Base-by-base conservation (phyloP, 2,888 invertebrate genomes). In the Dorcus parallelipipedus region DNA sequence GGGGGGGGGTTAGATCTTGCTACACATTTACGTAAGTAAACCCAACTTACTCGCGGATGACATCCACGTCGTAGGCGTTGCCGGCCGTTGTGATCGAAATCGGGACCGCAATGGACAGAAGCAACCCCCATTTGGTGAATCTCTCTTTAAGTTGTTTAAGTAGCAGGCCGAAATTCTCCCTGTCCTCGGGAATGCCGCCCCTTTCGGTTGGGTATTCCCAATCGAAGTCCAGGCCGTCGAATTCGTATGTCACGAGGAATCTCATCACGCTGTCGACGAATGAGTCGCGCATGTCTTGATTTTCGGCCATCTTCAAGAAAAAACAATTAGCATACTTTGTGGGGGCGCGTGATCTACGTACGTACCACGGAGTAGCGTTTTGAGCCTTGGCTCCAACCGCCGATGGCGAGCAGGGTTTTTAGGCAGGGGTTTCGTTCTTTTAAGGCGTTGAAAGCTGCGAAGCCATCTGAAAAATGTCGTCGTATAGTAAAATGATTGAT, bases 171-270 rank as follows among this genome's bases (percentile, higher is more conserved):
- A 79, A 80, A 67, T 80, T 80, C 43, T 71, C 65, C 59, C 74
- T 77, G 66, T 82, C 81, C 9, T 69, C 69, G 2, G 72, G 58
- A 9, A 73, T 62, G 6, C 82, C 81, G 10, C 79, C 80, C 42
- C 81, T 71, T 64, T 73, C 42, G 6, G 76, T 73, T 2, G 82
- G 82, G 65, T 81, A 82, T 66, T 81, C 81, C 80, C 80, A 81
- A 69, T 81, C 81, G 38, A 82, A 64, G 68, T 82, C 82, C 20
- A 82, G 65, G 7, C 82, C 83, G 66, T 82, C 81, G 64, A 83
- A 82, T 49, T 75, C 76, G 65, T 79, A 78, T 53, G 73, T 68
- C 10, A 74, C 63, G 5, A 82, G 63, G 66, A 77, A 80, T 14
- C 73, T 72, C 9, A 80, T 62, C 1, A 76, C 79, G 48, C 78